phyloP scores from a whole-genome alignment of 1,140 invertebrate species.

The Diploscapter pachys region DNA sequence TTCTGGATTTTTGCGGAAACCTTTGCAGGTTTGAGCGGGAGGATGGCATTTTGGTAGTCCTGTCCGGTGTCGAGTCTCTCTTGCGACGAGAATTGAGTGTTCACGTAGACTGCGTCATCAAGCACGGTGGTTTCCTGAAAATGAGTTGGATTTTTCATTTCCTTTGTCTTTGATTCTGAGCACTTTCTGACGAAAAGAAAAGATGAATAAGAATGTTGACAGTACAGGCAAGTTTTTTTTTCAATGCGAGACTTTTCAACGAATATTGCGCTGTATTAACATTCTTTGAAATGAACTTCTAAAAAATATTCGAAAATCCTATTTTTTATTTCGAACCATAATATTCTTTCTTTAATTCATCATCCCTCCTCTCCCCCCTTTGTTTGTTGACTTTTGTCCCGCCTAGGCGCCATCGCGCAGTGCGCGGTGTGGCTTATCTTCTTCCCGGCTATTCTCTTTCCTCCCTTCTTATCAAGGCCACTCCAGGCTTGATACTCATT shows the following conservation, averaged over 20 bases:
- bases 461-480: too few species aligned
- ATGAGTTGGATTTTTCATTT: constrained; percentile 16
- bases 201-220: not conserved
- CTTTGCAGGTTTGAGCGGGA: constrained; percentile 25
- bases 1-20: too few species aligned
- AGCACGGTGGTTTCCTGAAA: not conserved
- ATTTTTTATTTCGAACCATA: too few species aligned
- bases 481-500: not conserved
- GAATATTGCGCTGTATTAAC: not conserved
- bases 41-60: constrained; percentile 52
- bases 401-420: too few species aligned
- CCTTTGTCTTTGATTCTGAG: not conserved
- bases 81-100: constrained; percentile 20
- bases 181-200: constrained; percentile 10
- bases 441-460: too few species aligned
- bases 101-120: constrained; percentile 39
- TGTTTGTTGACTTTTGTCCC: too few species aligned
- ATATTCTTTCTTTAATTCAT: too few species aligned
- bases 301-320: not conserved
- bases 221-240: not conserved
- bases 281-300: not conserved
- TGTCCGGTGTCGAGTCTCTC: constrained; percentile 16
- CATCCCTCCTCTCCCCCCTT: too few species aligned
- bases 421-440: too few species aligned
- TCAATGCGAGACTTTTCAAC: constrained; percentile 11